phyloP scores from a whole-genome alignment of 2,797 vertebrate genomes.

The Cossypha heuglini region DNA sequence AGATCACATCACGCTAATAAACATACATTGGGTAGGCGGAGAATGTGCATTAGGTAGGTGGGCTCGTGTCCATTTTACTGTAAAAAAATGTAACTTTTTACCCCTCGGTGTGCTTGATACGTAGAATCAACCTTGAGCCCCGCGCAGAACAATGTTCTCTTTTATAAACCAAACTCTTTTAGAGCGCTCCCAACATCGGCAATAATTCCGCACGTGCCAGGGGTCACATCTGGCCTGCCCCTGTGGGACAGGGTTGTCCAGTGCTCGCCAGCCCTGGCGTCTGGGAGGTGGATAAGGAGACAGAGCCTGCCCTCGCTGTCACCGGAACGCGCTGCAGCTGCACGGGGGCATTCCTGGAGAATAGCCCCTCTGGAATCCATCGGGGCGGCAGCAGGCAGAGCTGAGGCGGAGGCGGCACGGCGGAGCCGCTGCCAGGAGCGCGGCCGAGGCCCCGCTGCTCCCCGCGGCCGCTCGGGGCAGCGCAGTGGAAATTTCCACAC shows the following conservation, averaged over 20 bases:
- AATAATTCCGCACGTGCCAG: background rate
- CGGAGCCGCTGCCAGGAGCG: background rate
- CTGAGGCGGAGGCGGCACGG: background rate
- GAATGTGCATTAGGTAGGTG: too few species aligned
- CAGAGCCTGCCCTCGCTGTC: accelerated
- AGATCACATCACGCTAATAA: background rate
- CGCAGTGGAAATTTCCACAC: constrained; percentile 51
- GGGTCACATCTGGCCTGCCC: accelerated
- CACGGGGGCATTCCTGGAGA: accelerated
- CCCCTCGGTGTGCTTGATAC: background rate
- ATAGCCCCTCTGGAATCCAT: background rate
- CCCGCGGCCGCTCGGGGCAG: background rate
- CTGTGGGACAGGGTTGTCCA: accelerated
- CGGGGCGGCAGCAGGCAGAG: background rate
- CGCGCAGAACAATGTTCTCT: accelerated
- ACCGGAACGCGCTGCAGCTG: accelerated
- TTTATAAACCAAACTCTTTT: background rate
- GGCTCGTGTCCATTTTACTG: background rate
- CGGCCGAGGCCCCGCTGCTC: background rate
- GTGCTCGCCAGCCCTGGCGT: accelerated
- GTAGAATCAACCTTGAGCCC: too few species aligned
- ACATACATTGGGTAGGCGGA: accelerated
- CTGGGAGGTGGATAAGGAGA: accelerated
- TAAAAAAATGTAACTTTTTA: background rate
- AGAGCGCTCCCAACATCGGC: background rate